Base-by-base conservation (phyloP, 30 jellyfish, hydroid and myxozoan genomes). In the Sanderia malayensis region DNA sequence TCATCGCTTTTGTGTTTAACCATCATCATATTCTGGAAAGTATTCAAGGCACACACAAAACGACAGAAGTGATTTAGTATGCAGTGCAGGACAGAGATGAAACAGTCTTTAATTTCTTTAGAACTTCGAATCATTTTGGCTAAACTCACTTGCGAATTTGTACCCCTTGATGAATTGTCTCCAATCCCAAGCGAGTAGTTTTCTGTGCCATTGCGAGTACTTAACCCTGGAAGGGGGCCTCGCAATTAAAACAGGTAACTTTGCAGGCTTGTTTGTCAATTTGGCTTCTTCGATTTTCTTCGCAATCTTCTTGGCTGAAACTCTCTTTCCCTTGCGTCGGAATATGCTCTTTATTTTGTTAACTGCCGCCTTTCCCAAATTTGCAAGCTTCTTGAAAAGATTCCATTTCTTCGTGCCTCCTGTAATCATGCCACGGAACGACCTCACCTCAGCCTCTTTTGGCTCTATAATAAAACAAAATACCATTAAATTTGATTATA, bases 131-230 rank as follows among this genome's bases (percentile, higher is more conserved):
- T n/a, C n/a, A n/a, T n/a, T n/a, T n/a, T n/a, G n/a, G n/a, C n/a
- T n/a, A n/a, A 2, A 49, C 64, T 49, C 11, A 49, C 64, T 18
- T 49, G 64, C 87, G 25, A 6, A 76, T 65, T 63, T 76, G 45
- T 61, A 76, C 0, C 87, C 87, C 46, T 76, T 76, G 67, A 76
- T 49, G 19, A 76, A 76, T 46, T 44, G 78, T 34, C 61, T 76
- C 87, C 87, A 76, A 45, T 76, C 71, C 87, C 87, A 76, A 18
- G 80, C 73, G 3, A 76, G 87, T 75, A 76, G 17, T 31, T 76
- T 76, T 18, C 80, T 61, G 33, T 76, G 58, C 87, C 79, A 76
- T 22, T 76, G 61, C 1, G 80, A 22, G 60, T 31, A 61, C 0
- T 61, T 62, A 9, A 58, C 46, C 0, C 57, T 26, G 24, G 23